Evolutionary conservation across 2,797 vertebrate species (phyloP).

Genomic region (Knipowitschia caucasica): DNA sequence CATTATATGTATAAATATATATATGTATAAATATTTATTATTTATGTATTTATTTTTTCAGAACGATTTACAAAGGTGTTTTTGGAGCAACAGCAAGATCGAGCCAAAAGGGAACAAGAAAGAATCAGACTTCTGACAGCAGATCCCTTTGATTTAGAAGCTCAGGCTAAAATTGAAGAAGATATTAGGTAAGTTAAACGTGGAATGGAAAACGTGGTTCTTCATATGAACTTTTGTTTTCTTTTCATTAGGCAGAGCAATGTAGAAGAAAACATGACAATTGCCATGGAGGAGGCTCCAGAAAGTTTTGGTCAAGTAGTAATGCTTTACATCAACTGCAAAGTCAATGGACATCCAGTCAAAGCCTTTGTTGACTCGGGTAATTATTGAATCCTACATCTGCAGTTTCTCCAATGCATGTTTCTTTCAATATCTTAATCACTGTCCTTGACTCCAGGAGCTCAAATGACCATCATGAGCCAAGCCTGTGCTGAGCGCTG

Average conservation of each 20-base stretch:
- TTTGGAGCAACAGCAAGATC: constrained; percentile 93
- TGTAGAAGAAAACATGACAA: constrained; percentile 99
- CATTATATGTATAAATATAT: no score
- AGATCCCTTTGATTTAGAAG: constrained; percentile 96
- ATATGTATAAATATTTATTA: no score
- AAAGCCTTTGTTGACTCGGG: constrained; percentile 99
- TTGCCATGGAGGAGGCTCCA: constrained; percentile 98
- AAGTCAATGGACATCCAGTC: constrained; percentile 96
- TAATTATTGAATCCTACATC: constrained; percentile 51
- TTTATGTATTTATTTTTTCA: constrained; percentile 43
- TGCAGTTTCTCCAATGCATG: constrained; percentile 11
- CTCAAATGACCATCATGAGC: constrained; percentile 99
- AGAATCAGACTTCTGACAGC: constrained; percentile 92
- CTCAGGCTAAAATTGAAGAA: constrained; percentile 98
- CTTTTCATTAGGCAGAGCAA: constrained; percentile 88
- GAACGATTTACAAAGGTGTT: constrained; percentile 94
- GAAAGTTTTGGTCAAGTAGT: constrained; percentile 99
- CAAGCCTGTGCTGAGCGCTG: constrained; percentile 97
- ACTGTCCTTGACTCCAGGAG: constrained; percentile 71
- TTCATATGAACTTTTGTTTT: constrained; percentile 11
- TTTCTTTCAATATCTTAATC: neutral
- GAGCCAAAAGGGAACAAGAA: constrained; percentile 91
- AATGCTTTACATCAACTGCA: constrained; percentile 99
- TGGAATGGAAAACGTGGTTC: no score
- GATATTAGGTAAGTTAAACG: constrained; percentile 87